Conservation (phyloP, 2,113 vertebrate genomes). For the Solea senegalensis region DNA sequence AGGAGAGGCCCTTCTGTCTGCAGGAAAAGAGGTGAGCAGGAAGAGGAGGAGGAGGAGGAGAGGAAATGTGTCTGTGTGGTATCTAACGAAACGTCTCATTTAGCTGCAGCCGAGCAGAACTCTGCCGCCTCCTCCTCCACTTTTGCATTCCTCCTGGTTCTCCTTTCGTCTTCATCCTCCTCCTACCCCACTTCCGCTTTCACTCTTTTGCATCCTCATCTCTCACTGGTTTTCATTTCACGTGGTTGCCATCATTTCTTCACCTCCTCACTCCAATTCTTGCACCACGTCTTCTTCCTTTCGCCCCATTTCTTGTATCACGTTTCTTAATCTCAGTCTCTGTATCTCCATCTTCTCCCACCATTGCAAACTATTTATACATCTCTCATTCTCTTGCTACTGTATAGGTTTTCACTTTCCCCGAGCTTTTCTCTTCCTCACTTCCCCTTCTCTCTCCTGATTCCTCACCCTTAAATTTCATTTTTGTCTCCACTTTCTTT, state of each 20-base stretch:
- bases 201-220: background rate
- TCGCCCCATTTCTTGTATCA: no score
- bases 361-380: no score
- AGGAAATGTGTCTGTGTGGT: slow-evolving; percentile 52
- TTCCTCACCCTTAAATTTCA: background rate
- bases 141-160: slow-evolving; percentile 16
- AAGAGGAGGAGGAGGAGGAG: slow-evolving; percentile 9
- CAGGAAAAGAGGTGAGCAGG: background rate
- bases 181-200: background rate
- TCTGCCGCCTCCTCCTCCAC: slow-evolving; percentile 22
- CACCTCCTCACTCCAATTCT: no score
- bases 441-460: background rate
- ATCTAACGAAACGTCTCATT: slow-evolving; percentile 59
- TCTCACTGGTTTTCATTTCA: background rate
- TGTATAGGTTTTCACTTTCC: background rate
- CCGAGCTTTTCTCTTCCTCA: background rate
- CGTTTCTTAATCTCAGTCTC: no score
- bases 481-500: background rate
- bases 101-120: slow-evolving; percentile 59
- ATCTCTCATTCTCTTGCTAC: no score
- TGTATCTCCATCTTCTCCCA: no score
- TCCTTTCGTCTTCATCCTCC: background rate
- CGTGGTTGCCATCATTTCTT: background rate
- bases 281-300: no score
- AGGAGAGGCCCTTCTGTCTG: background rate